phyloP scores from a whole-genome alignment of 2,888 invertebrate species.

The Melanotus villosus region DNA sequence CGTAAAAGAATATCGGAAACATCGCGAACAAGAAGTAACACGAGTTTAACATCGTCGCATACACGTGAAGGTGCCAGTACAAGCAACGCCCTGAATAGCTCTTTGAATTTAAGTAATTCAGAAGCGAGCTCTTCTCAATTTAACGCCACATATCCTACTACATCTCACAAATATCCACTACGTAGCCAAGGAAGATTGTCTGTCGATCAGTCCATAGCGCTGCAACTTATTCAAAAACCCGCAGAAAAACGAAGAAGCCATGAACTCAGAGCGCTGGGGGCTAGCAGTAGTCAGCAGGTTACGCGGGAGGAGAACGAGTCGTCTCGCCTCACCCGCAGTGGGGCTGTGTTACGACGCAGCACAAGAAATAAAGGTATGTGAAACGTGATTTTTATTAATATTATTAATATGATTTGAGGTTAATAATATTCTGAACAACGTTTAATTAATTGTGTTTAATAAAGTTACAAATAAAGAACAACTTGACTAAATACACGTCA shows the following conservation, averaged over 20 bases:
- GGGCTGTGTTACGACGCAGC: constrained; percentile 68
- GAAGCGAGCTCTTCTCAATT: constrained; percentile 54
- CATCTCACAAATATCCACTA: constrained; percentile 66
- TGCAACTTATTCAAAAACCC: constrained; percentile 55
- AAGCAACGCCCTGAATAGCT: constrained; percentile 12
- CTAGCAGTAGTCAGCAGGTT: constrained; percentile 68
- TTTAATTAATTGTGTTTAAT: too few species aligned
- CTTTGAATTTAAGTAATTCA: constrained; percentile 29
- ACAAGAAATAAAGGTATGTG: constrained; percentile 69
- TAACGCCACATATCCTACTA: constrained; percentile 57
- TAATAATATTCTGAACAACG: too few species aligned
- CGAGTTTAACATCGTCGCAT: background rate
- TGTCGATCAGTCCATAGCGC: constrained; percentile 47
- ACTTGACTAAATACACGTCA: too few species aligned
- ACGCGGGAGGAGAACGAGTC: constrained; percentile 67
- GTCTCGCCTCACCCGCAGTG: constrained; percentile 72
- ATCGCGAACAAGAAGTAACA: constrained; percentile 20
- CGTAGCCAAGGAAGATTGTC: constrained; percentile 65
- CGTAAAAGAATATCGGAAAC: constrained; percentile 39
- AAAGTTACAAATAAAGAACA: too few species aligned
- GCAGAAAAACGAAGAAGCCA: constrained; percentile 62
- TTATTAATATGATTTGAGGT: too few species aligned
- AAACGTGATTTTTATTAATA: too few species aligned
- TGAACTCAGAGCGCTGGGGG: constrained; percentile 72
- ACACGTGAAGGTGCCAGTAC: constrained; percentile 10